phyloP scores from a whole-genome alignment of 2,888 invertebrate species.

The Macrosiphum euphorbiae region DNA sequence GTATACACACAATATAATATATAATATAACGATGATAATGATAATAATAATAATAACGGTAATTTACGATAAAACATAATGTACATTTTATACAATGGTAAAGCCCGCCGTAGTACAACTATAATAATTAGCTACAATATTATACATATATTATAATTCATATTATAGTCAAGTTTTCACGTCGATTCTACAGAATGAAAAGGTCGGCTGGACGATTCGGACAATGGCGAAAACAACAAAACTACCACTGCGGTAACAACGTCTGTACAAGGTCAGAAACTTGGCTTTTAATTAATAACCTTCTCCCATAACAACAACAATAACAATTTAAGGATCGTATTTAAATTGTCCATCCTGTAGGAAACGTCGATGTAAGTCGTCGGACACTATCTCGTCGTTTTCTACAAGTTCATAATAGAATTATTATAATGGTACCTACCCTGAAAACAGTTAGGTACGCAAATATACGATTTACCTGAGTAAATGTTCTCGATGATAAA shows the following conservation, averaged over 20 bases:
- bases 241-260: not conserved
- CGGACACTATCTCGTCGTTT: not conserved
- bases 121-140: not conserved
- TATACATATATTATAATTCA: not conserved
- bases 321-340: not conserved
- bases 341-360: not conserved
- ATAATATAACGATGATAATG: not conserved
- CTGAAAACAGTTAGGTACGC: not conserved
- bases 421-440: not conserved
- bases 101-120: not conserved
- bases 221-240: not conserved
- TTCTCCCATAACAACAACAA: not conserved
- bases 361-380: not conserved
- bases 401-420: not conserved
- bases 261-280: conserved; percentile 9
- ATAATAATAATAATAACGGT: not conserved
- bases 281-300: conserved; percentile 29
- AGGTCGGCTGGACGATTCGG: not conserved
- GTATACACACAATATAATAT: too few species aligned
- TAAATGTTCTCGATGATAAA: not conserved
- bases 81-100: not conserved
- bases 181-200: not conserved
- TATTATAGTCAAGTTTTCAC: not conserved
- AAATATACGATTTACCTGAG: not conserved
- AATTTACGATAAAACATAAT: not conserved